phyloP scores from a whole-genome alignment of 2,888 invertebrate genomes.

The Diachrysia chrysitis region DNA sequence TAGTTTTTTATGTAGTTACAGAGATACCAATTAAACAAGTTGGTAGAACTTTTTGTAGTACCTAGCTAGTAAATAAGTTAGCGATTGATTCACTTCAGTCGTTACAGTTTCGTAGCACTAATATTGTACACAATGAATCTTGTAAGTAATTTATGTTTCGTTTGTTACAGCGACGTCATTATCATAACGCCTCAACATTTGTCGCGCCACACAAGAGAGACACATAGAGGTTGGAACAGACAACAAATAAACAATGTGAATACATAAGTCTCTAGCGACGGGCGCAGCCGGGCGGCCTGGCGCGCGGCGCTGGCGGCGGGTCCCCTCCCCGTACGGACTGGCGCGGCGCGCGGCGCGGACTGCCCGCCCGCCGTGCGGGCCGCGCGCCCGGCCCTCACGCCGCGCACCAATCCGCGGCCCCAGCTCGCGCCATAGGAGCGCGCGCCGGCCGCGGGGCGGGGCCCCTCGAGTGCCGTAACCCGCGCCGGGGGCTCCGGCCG shows the following conservation, averaged over 20 bases:
- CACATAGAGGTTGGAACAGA: conserved; percentile 51
- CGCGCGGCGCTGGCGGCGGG: conserved; percentile 28
- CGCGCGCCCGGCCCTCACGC: conserved; percentile 61
- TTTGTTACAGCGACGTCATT: neutral
- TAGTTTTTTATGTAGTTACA: neutral
- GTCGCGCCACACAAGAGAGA: conserved; percentile 37
- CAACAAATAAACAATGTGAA: conserved; percentile 54
- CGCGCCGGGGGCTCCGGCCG: conserved; percentile 82
- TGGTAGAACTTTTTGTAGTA: neutral
- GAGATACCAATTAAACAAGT: neutral
- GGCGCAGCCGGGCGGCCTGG: conserved; percentile 59
- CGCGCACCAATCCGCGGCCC: conserved; percentile 53
- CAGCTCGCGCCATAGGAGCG: conserved; percentile 51
- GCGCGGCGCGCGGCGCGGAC: conserved; percentile 62
- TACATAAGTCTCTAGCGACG: conserved; percentile 57
- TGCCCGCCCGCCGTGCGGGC: conserved; percentile 55
- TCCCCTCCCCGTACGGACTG: conserved; percentile 22
- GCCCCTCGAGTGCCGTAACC: conserved; percentile 70
- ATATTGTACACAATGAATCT: conserved; percentile 1
- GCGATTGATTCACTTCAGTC: neutral
- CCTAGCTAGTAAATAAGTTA: neutral
- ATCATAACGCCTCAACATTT: conserved; percentile 31
- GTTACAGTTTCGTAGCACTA: neutral
- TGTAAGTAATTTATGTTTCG: neutral
- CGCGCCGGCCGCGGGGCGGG: conserved; percentile 67